phyloP scores from a whole-genome alignment of 2,888 invertebrate genomes.

The Pristionchus entomophagus region DNA sequence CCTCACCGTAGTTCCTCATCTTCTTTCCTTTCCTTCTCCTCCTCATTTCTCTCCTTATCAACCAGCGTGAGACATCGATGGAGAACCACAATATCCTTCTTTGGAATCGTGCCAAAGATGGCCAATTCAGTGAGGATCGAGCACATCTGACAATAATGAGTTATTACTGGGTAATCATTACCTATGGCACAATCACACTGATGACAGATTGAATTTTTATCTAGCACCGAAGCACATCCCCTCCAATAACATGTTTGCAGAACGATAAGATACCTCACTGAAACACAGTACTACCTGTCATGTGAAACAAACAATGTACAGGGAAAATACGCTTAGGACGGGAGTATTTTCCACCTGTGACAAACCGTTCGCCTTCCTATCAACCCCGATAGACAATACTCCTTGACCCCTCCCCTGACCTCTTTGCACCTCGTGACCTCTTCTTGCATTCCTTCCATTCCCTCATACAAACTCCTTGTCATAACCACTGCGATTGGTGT shows the following conservation, averaged over 20 bases:
- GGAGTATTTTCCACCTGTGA: too few relatives aligned
- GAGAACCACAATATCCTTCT: constrained; percentile 54
- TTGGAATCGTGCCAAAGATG: constrained; percentile 64
- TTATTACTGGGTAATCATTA: too few relatives aligned
- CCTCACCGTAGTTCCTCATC: constrained; percentile 26
- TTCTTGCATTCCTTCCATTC: constrained; percentile 48
- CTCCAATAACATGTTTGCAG: too few relatives aligned
- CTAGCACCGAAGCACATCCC: too few relatives aligned
- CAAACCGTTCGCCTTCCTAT: too few relatives aligned
- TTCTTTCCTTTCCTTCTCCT: neutral
- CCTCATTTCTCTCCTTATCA: constrained; percentile 13
- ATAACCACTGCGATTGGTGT: constrained; percentile 56
- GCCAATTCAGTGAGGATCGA: constrained; percentile 50
- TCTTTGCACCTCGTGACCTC: neutral
- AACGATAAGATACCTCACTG: too few relatives aligned
- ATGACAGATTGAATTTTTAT: neutral
- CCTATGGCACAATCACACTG: too few relatives aligned
- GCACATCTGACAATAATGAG: neutral
- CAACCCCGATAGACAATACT: too few relatives aligned
- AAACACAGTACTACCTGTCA: too few relatives aligned
- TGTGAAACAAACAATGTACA: neutral
- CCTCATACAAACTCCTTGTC: constrained; percentile 32
- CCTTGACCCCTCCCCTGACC: neutral
- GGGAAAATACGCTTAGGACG: too few relatives aligned
- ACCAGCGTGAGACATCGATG: constrained; percentile 30